Evolutionary conservation across 2,797 vertebrate genomes (phyloP), one percentile per base, ranked within the genome.

Genomic region (Pterois miles): DNA sequence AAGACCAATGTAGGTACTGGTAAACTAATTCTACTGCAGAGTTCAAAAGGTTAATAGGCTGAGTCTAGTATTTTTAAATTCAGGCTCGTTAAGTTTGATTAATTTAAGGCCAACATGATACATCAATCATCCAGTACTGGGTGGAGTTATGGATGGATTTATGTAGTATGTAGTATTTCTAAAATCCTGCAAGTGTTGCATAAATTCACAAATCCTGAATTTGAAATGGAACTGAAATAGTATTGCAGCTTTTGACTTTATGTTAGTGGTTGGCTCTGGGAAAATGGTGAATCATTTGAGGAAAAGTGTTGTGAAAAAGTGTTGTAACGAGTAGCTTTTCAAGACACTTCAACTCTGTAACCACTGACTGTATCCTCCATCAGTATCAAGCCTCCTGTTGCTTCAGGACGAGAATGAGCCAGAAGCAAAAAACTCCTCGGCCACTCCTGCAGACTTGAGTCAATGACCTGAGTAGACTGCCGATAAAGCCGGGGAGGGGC

Each of bases 381-480:
- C 71, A 64, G 59, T 50, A 74, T 78, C 25, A 57, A 38, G 29
- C 25, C 69, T 75, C 80, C 74, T 54, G 70, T 83, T 82, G 76
- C 64, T 76, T 50, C 34, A 56, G 74, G 72, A 65, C 1, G 1
- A 25, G 22, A 70, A 13, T 20, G n/a, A 74, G 65, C 57, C 65
- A 71, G 29, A 29, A 53, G 63, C 33, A 38, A 54, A 54, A 60
- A 60, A 9, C 25, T 65, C 31, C 52, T 67, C 69, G 11, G 25
- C 56, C 71, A 52, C 62, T 67, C 34, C 79, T 52, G 50, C 71
- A 81, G 62, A 78, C 77, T 62, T 22, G 54, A 83, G 75, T 82
- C 83, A 83, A 71, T 85, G 82, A 83, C 69, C 71, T 78, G 81
- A 82, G 74, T 74, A 76, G 66, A 62, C 74, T 73, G 76, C 10